phyloP scores from a whole-genome alignment of 1,140 invertebrate species.

The Pachyrhynchus sulphureomaculatus region DNA sequence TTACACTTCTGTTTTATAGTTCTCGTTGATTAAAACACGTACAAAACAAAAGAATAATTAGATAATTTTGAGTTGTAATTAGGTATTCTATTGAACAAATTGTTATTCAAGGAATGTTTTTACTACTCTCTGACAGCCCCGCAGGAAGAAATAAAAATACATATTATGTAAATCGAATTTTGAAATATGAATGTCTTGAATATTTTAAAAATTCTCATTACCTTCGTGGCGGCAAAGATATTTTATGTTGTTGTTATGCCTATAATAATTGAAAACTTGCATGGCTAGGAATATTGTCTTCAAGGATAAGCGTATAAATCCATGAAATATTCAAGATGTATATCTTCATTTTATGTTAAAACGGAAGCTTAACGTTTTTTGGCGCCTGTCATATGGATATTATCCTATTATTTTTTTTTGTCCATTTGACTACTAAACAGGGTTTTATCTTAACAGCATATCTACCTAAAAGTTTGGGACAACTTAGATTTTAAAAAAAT shows the following conservation, averaged over 20 bases:
- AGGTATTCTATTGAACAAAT: not conserved
- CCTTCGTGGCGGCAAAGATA: not conserved
- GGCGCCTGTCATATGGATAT: constrained; percentile 16
- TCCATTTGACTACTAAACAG: constrained; percentile 5
- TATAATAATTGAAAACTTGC: constrained; percentile 20
- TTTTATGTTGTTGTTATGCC: constrained; percentile 11
- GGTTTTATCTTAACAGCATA: not conserved
- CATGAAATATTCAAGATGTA: constrained; percentile 24
- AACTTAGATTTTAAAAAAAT: too few species aligned
- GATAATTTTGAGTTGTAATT: not conserved
- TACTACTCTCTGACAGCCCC: not conserved
- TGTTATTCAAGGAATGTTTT: not conserved
- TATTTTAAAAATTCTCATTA: constrained; percentile 4
- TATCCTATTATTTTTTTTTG: constrained; percentile 17
- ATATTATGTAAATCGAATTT: constrained; percentile 5
- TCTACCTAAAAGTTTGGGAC: too few species aligned
- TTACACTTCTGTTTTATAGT: too few species aligned
- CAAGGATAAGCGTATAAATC: constrained; percentile 7
- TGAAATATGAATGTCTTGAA: not conserved
- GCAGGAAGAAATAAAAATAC: not conserved
- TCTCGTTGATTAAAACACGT: not conserved
- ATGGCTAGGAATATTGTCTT: constrained; percentile 11
- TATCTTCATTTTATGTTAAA: constrained; percentile 17
- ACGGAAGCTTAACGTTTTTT: constrained; percentile 21
- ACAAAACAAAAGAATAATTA: not conserved